phyloP scores from a whole-genome alignment of 2,888 invertebrate species.

The Nomada goodeniana region DNA sequence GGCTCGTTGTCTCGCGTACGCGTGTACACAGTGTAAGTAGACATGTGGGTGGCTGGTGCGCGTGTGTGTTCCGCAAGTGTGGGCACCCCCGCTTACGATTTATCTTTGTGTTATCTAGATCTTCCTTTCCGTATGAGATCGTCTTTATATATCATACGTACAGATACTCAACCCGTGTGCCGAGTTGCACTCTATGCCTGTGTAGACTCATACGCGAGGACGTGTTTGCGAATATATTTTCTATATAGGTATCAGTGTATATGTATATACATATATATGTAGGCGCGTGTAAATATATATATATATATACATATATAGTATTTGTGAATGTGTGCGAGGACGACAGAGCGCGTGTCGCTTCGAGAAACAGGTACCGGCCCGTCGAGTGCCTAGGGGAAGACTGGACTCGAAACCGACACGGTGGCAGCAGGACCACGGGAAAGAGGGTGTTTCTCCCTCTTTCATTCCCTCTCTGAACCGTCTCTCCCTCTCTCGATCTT shows the following conservation, averaged over 20 bases:
- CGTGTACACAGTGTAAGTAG: constrained; percentile 63
- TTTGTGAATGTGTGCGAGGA: constrained; percentile 55
- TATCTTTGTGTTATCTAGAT: constrained; percentile 2
- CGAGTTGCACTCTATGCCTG: neutral
- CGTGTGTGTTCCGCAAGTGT: constrained; percentile 39
- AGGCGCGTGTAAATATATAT: constrained; percentile 3
- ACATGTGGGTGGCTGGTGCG: constrained; percentile 65
- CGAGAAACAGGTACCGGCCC: constrained; percentile 76
- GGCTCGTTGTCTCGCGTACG: constrained; percentile 68
- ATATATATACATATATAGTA: constrained; percentile 26
- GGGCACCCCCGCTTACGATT: constrained; percentile 28
- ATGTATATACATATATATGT: constrained; percentile 3
- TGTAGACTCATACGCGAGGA: constrained; percentile 25
- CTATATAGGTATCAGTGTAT: neutral
- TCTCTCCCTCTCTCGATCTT: constrained; percentile 36
- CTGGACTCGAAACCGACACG: constrained; percentile 78
- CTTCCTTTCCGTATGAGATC: constrained; percentile 7
- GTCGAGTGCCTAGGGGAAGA: constrained; percentile 83
- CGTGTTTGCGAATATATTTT: constrained; percentile 1
- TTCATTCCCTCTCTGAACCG: constrained; percentile 41
- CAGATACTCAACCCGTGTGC: constrained; percentile 9
- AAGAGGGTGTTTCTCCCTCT: constrained; percentile 56
- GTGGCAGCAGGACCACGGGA: constrained; percentile 69
- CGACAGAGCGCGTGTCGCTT: constrained; percentile 65
- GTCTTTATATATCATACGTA: constrained; percentile 33